Conservation (phyloP, 2,888 invertebrate species). For the Melipona beecheii region DNA sequence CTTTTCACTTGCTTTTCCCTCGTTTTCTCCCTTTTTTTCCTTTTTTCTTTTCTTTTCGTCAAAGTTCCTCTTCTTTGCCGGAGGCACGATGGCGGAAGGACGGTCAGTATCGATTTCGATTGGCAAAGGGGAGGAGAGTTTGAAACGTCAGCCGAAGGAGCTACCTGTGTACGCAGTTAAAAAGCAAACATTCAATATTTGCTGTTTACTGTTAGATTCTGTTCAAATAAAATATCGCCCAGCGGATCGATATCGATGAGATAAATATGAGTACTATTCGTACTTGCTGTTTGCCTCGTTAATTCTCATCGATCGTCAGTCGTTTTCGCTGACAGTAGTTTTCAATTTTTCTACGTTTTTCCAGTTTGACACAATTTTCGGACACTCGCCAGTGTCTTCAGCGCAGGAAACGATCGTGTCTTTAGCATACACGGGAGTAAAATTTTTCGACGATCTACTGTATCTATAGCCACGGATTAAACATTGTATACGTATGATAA, state of each 20-base stretch:
- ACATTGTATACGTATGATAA: too few species aligned
- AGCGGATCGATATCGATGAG: background rate
- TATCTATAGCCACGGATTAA: too few species aligned
- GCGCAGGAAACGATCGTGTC: too few species aligned
- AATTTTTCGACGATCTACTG: too few species aligned
- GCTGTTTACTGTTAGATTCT: background rate
- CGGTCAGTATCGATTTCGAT: slow-evolving; percentile 1
- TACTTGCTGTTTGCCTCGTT: background rate
- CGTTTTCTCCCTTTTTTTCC: too few species aligned
- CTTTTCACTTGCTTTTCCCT: background rate
- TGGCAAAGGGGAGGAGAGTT: background rate
- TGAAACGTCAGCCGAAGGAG: background rate
- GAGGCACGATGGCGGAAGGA: background rate
- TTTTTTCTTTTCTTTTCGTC: too few species aligned
- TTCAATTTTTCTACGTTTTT: too few species aligned
- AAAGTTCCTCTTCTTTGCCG: background rate
- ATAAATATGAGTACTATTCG: background rate
- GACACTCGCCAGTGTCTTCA: too few species aligned
- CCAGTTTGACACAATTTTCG: too few species aligned
- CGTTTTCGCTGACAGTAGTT: background rate
- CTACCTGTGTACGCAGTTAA: background rate
- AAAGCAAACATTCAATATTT: background rate
- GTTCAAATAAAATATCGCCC: background rate
- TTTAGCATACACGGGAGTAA: too few species aligned
- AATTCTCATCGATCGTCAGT: background rate